Conservation (phyloP, 2,113 vertebrate species). For the Pelvicachromis taeniatus region DNA sequence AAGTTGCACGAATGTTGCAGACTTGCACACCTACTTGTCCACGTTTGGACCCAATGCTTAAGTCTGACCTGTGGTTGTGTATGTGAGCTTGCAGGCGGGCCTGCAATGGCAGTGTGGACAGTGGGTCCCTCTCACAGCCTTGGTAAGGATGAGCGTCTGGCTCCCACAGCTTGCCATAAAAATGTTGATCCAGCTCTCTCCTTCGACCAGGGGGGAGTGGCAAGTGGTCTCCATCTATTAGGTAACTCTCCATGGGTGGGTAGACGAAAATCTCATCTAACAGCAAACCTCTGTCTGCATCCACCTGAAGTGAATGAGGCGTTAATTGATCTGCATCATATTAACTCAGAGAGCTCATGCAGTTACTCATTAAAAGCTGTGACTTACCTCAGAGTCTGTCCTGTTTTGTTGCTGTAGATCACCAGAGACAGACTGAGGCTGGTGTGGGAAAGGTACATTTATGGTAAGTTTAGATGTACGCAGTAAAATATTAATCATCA, state of each 20-base stretch:
- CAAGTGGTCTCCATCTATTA: slow-evolving; percentile 74
- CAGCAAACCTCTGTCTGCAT: slow-evolving; percentile 45
- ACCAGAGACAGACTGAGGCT: neutral
- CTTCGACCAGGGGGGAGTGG: slow-evolving; percentile 70
- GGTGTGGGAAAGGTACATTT: neutral
- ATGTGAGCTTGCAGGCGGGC: slow-evolving; percentile 72
- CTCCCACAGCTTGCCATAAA: slow-evolving; percentile 61
- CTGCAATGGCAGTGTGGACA: slow-evolving; percentile 48
- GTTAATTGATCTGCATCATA: neutral
- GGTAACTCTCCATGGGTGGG: slow-evolving; percentile 74
- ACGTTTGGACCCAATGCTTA: neutral
- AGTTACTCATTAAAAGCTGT: neutral
- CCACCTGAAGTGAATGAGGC: neutral
- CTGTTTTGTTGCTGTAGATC: neutral
- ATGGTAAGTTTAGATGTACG: neutral
- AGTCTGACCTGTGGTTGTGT: slow-evolving; percentile 45
- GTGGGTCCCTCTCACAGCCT: slow-evolving; percentile 29
- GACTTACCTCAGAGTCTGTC: neutral
- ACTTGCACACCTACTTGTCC: neutral
- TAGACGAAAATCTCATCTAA: slow-evolving; percentile 66
- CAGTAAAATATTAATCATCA: neutral
- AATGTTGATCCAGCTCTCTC: slow-evolving; percentile 69
- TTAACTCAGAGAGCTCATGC: neutral
- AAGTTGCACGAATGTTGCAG: neutral
- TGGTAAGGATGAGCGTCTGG: neutral